Conservation (phyloP, 2,888 invertebrate genomes). For the Sphaeridia pumilis region DNA sequence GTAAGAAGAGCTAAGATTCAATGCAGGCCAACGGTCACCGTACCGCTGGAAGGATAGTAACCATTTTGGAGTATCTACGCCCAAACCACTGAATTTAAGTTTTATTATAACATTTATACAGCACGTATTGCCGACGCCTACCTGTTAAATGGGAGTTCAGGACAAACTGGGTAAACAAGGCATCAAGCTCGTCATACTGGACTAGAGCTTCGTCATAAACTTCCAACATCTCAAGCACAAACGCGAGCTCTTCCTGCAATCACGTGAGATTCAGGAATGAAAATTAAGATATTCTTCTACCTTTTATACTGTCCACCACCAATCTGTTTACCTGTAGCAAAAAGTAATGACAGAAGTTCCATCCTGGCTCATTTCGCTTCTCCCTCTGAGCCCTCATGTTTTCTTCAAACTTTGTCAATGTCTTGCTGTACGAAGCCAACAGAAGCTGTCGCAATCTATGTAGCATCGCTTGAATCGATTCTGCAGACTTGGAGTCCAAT, state of each 20-base stretch:
- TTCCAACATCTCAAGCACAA: conserved; percentile 86
- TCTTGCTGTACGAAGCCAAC: conserved; percentile 73
- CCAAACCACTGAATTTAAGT: conserved; percentile 2
- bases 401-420: conserved; percentile 76
- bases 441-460: conserved; percentile 69
- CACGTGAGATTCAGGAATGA: conserved; percentile 5
- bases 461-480: conserved; percentile 78
- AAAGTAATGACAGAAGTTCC: conserved; percentile 94
- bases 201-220: conserved; percentile 86
- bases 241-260: conserved; percentile 79
- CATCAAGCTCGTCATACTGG: conserved; percentile 94
- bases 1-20: conserved; percentile 44
- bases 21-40: conserved; percentile 71
- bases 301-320: neutral
- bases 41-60: conserved; percentile 65
- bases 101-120: conserved; percentile 4
- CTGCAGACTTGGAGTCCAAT: conserved; percentile 74
- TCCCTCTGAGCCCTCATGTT: conserved; percentile 80
- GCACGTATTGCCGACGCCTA: conserved; percentile 36
- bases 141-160: conserved; percentile 79
- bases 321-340: conserved; percentile 59
- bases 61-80: conserved; percentile 69
- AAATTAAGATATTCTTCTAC: neutral
- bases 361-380: conserved; percentile 73
- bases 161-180: conserved; percentile 90